Evolutionary conservation across 2,888 invertebrate genomes (phyloP).

Genomic region (Sinelater perroti): DNA sequence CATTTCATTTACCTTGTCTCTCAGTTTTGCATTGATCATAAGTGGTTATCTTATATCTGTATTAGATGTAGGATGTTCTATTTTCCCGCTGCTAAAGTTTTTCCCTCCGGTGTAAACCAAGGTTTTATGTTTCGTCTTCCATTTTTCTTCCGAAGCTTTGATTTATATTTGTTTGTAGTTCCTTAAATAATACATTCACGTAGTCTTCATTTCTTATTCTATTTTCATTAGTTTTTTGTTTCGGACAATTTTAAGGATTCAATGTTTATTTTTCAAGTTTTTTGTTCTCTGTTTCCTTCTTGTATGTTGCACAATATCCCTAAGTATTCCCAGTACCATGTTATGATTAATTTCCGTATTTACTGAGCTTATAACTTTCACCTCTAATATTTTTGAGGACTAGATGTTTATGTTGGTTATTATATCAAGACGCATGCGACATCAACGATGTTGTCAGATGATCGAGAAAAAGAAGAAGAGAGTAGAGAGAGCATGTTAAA

Average conservation of each 20-base stretch:
- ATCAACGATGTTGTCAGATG: no score
- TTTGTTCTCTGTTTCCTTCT: neutral
- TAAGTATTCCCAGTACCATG: slow-evolving; percentile 2
- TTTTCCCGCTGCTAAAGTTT: slow-evolving; percentile 1
- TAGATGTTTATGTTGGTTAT: slow-evolving; percentile 6
- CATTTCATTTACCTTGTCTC: slow-evolving; percentile 3
- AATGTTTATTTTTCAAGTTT: neutral
- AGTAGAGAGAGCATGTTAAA: no score
- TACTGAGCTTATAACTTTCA: neutral
- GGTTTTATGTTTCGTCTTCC: slow-evolving; percentile 4
- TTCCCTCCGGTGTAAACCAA: slow-evolving; percentile 8
- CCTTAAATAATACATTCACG: neutral
- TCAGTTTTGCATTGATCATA: slow-evolving; percentile 1
- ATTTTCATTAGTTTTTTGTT: neutral
- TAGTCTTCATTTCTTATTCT: slow-evolving; percentile 1
- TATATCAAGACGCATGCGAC: no score
- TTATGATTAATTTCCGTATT: neutral
- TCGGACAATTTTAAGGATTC: neutral
- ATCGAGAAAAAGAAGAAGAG: no score
- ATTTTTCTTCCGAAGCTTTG: slow-evolving; percentile 3
- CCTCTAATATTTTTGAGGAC: neutral
- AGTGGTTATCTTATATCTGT: slow-evolving; percentile 5
- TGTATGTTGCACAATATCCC: slow-evolving; percentile 2
- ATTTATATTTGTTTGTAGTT: neutral
- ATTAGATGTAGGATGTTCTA: slow-evolving; percentile 1